These are phyloP conservation scores for Galago senegalensis DNA, from an alignment of 2,797 vertebrate species.

Conservation along the genomic window DNA sequence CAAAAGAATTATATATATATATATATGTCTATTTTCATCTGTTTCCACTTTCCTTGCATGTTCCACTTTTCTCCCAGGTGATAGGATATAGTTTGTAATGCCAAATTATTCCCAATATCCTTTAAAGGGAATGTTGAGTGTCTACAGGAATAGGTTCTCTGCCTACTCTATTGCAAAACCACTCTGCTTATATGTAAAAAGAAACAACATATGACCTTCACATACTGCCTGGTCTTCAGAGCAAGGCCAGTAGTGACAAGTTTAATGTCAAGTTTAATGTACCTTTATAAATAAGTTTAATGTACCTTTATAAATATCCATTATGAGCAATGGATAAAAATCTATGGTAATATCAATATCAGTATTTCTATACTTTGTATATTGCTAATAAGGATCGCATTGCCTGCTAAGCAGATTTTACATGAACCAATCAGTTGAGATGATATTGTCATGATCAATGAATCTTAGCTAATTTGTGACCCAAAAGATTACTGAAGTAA, in stretches of 20 bases:
- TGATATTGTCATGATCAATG: background rate
- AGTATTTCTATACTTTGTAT: background rate
- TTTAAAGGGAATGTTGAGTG: background rate
- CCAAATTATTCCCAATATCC: background rate
- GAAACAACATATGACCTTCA: background rate
- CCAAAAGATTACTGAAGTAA: background rate
- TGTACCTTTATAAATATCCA: too few relatives aligned
- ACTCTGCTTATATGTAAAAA: background rate
- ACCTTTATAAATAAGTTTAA: too few relatives aligned
- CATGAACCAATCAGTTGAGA: background rate
- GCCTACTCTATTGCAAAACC: background rate
- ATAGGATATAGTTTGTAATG: background rate
- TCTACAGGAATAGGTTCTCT: background rate
- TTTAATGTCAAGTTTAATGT: too few relatives aligned
- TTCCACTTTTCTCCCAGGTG: background rate
- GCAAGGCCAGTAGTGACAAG: rapidly evolving
- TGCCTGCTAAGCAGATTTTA: background rate
- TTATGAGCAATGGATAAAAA: background rate
- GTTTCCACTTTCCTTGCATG: background rate
- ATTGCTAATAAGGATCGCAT: background rate
- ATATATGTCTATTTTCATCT: background rate
- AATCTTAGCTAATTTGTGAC: background rate
- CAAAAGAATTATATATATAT: slow-evolving; percentile 19
- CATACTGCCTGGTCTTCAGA: background rate
- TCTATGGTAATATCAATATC: background rate